These are phyloP conservation scores for Heliconius melpomene DNA, from an alignment of 1,140 invertebrate species.

Conservation along the genomic window DNA sequence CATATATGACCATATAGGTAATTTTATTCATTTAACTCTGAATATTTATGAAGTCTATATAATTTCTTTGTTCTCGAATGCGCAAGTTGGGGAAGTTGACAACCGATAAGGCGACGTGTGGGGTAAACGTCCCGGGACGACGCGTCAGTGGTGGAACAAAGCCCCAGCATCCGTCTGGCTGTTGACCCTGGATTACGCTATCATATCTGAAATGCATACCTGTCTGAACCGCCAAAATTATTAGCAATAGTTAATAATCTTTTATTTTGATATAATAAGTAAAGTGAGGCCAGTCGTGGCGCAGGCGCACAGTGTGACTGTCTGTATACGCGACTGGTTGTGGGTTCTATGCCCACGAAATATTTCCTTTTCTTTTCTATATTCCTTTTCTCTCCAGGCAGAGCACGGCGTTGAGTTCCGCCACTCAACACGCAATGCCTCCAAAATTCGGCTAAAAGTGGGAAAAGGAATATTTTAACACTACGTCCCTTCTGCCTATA, in stretches of 20 bases:
- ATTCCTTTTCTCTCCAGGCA: too few relatives aligned
- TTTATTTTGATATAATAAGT: neutral
- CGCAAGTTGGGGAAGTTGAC: conserved; percentile 16
- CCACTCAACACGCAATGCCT: too few relatives aligned
- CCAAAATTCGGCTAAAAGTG: too few relatives aligned
- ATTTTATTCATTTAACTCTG: neutral
- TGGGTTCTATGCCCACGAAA: too few relatives aligned
- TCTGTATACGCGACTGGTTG: too few relatives aligned
- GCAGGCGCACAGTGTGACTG: too few relatives aligned
- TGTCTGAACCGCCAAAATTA: conserved; percentile 29
- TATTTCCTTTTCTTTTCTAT: too few relatives aligned
- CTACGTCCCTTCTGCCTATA: too few relatives aligned
- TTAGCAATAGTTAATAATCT: neutral
- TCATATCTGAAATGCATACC: conserved; percentile 29
- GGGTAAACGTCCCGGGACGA: conserved; percentile 62
- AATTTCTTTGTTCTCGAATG: neutral
- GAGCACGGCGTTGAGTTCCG: too few relatives aligned
- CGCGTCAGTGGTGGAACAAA: conserved; percentile 57
- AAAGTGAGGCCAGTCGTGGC: too few relatives aligned
- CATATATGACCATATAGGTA: neutral
- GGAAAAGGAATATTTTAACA: too few relatives aligned
- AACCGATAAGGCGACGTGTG: conserved; percentile 31
- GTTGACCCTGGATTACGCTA: conserved; percentile 54
- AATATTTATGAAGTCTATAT: neutral
- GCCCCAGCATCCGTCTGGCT: conserved; percentile 61